Base-by-base conservation (phyloP, 2,113 vertebrate species). In the Rhabdomys dilectus region DNA sequence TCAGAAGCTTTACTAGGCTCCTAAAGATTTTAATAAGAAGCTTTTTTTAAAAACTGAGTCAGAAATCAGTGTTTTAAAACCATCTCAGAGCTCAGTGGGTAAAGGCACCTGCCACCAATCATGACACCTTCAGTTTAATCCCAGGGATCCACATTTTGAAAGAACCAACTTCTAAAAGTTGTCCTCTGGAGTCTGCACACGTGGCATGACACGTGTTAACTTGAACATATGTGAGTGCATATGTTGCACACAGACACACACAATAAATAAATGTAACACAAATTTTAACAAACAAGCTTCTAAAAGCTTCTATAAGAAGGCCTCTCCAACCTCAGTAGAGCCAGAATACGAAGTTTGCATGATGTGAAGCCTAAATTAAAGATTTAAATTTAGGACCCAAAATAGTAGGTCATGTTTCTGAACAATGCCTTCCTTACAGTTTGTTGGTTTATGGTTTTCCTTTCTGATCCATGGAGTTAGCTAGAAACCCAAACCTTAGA, bases 51-150 rank as follows among this genome's bases (percentile, higher is more conserved):
- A 84, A 88, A 84, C 53, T 15, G 42, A 0, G 13, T 66, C 76
- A 70, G 39, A 95, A n/a, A 91, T 73, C 51, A 90, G 31, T 60
- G 39, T 29, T 90, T 96, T 92, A 73, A 73, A 96, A 60, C 31
- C 24, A 34, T 21, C 24, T 64, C 48, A 68, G 17, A 42, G 15
- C 62, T 64, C 29, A 22, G 26, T 34, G 16, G 56, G 3, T 66
- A 62, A 10, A 31, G 29, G 5, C 12, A 16, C 58, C 17, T 58
- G 5, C 53, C 29, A 36, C 84, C 11, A 15, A 7, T 12, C 39
- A 34, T 12, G 31, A 24, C 84, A 45, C 7, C 29, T 19, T 36
- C 17, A 48, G 21, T 68, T 86, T 9, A 62, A 10, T 45, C 82
- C 81, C 26, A 5, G 31, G 5, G 17, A 48, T 17, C 31, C 62